Evolutionary conservation across 2,797 vertebrate species (phyloP).

Genomic region (Propithecus deckenii): DNA sequence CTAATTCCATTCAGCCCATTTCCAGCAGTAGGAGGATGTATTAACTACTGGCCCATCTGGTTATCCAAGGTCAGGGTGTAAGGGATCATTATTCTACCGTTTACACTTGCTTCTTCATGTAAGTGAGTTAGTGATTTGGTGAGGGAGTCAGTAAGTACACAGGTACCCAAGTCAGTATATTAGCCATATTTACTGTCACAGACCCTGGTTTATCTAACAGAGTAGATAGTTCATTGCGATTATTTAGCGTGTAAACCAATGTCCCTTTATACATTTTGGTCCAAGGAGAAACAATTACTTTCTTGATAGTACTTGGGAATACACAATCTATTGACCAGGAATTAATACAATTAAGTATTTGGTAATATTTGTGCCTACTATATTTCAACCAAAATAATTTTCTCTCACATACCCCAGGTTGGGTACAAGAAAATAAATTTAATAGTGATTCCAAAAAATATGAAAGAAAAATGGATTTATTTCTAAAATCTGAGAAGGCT

Average conservation of each 20-base stretch:
- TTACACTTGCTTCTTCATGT: neutral
- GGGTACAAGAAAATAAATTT: neutral
- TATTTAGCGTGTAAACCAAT: neutral
- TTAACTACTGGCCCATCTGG: neutral
- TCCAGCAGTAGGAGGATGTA: neutral
- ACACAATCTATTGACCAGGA: neutral
- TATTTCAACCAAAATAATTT: neutral
- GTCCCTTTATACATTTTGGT: neutral
- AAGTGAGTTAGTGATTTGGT: neutral
- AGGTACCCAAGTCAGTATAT: neutral
- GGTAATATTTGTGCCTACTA: neutral
- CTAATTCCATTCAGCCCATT: neutral
- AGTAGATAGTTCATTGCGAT: neutral
- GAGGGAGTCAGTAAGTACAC: neutral
- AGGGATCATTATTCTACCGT: neutral
- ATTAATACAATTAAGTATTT: neutral
- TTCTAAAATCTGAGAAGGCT: slow-evolving; percentile 11
- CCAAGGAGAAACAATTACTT: neutral
- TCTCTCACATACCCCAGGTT: neutral
- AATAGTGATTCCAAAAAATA: neutral
- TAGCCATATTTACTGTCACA: neutral
- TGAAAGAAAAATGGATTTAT: neutral
- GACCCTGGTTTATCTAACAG: neutral
- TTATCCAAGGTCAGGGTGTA: neutral
- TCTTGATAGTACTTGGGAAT: neutral